These are phyloP conservation scores for Semnopithecus entellus DNA, from an alignment of 2,113 vertebrate genomes.

Conservation along the genomic window DNA sequence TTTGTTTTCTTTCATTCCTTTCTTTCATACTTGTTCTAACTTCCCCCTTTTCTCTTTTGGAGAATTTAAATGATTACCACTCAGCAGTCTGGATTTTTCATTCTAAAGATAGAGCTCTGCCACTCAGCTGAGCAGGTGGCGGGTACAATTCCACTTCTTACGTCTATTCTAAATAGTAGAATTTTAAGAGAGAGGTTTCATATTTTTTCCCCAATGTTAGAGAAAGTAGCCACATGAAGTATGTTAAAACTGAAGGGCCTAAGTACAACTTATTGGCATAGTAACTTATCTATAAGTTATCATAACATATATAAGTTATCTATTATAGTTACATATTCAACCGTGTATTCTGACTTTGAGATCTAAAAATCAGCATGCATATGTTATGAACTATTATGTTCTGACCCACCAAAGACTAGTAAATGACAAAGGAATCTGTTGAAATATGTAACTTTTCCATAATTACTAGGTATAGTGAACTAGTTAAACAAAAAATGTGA, in stretches of 20 bases:
- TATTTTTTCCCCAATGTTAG: not conserved
- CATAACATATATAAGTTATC: not conserved
- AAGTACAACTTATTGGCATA: not conserved
- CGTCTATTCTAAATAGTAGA: not conserved
- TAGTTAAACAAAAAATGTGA: not conserved
- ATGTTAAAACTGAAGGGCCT: not conserved
- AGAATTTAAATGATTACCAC: not conserved
- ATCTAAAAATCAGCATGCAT: not conserved
- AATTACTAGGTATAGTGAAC: not conserved
- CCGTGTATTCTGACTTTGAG: not conserved
- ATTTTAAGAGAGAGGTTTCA: not conserved
- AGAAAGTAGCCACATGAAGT: not conserved
- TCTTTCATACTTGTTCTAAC: not conserved
- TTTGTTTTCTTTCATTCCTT: not conserved
- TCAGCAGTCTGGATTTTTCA: not conserved
- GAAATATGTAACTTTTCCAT: not conserved
- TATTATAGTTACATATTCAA: conserved; percentile 20
- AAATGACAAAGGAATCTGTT: conserved; percentile 12
- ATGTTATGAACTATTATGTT: not conserved
- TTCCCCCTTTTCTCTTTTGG: not conserved
- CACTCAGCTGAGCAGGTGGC: not conserved
- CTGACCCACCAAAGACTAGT: not conserved
- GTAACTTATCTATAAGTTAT: not conserved
- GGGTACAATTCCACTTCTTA: conserved; percentile 8
- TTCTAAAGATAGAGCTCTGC: not conserved